Conservation (phyloP, 2,888 invertebrate genomes). For the Galerucella pusilla region DNA sequence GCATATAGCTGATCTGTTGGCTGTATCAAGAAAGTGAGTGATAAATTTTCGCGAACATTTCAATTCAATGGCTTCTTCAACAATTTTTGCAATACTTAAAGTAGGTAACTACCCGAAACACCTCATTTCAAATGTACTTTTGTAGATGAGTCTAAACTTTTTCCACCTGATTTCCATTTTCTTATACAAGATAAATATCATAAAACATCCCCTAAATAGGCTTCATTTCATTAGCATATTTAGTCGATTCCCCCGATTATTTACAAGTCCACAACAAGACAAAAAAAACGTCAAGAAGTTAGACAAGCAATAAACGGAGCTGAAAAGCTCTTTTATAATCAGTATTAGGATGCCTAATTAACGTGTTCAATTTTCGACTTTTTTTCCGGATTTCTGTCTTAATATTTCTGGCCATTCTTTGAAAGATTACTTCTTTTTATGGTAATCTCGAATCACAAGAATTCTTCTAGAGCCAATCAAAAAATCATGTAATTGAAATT, state of each 20-base stretch:
- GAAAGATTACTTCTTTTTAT: constrained; percentile 34
- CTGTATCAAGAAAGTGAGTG: too few relatives aligned
- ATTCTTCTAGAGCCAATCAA: constrained; percentile 25
- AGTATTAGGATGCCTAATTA: constrained; percentile 56
- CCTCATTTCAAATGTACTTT: too few relatives aligned
- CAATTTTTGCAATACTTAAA: too few relatives aligned
- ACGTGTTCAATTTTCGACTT: constrained; percentile 42
- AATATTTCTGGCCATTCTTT: constrained; percentile 34
- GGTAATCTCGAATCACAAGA: constrained; percentile 29
- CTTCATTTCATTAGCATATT: constrained; percentile 39
- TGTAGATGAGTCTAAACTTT: too few relatives aligned
- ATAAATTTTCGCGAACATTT: too few relatives aligned
- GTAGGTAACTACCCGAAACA: too few relatives aligned
- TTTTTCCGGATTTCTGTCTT: constrained; percentile 27
- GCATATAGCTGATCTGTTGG: too few relatives aligned
- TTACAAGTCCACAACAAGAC: constrained; percentile 23
- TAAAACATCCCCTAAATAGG: constrained; percentile 32
- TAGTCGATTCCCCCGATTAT: constrained; percentile 28
- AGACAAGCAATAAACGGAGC: constrained; percentile 50
- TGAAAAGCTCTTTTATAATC: constrained; percentile 47
- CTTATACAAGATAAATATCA: constrained; percentile 26
- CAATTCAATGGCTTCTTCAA: too few relatives aligned
- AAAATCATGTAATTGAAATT: constrained; percentile 31
- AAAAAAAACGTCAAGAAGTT: constrained; percentile 36
- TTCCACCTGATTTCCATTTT: background rate